phyloP scores from a whole-genome alignment of 2,888 invertebrate species.

The Hypena proboscidalis region DNA sequence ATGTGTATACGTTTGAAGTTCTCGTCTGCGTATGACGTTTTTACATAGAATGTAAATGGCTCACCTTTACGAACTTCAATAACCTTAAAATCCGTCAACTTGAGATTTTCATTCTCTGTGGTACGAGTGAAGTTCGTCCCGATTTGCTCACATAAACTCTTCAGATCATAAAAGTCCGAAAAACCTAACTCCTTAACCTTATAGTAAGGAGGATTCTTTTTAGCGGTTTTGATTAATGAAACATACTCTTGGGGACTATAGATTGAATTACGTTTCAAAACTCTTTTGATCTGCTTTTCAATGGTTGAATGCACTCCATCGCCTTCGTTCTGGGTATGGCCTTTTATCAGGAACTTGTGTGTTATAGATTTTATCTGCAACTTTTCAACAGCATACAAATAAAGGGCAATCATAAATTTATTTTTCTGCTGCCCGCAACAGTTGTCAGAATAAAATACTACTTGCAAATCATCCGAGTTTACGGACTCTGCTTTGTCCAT shows the following conservation, averaged over 20 bases:
- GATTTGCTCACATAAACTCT: too few relatives aligned
- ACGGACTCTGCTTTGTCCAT: constrained; percentile 1
- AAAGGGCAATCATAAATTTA: constrained; percentile 7
- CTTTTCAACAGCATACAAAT: constrained; percentile 9
- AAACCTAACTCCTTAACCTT: not conserved
- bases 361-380: constrained; percentile 9
- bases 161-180: too few relatives aligned
- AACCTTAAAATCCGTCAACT: too few relatives aligned
- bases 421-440: constrained; percentile 12
- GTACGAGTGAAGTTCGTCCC: too few relatives aligned
- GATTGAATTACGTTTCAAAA: too few relatives aligned
- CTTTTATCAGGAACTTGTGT: constrained; percentile 8
- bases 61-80: constrained; percentile 2
- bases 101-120: too few relatives aligned
- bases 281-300: not conserved
- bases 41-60: constrained; percentile 11
- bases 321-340: constrained; percentile 8
- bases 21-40: constrained; percentile 8
- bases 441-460: constrained; percentile 2
- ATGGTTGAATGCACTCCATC: constrained; percentile 6
- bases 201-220: not conserved
- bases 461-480: constrained; percentile 1
- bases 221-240: not conserved
- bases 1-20: not conserved
- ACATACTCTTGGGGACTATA: too few relatives aligned